Conservation (phyloP, 2,888 invertebrate genomes). For the Neoaliturus tenellus region DNA sequence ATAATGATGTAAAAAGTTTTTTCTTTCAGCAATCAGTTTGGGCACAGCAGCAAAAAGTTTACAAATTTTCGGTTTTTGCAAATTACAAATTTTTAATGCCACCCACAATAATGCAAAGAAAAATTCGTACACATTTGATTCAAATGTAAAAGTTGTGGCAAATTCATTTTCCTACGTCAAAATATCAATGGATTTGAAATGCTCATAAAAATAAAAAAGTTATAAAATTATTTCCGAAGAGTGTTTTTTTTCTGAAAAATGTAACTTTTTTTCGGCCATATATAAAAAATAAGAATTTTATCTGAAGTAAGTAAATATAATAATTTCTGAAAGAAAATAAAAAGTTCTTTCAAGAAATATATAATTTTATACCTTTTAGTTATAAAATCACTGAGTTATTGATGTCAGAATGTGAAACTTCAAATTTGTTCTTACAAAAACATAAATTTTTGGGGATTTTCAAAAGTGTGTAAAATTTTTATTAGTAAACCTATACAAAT, state of each 20-base stretch:
- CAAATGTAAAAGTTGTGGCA: no score
- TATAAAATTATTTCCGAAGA: not conserved
- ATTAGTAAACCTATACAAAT: not conserved
- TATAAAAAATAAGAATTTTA: not conserved
- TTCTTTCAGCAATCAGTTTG: no score
- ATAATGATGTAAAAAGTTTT: no score
- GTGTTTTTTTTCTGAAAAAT: not conserved
- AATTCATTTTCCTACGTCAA: no score
- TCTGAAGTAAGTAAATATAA: not conserved
- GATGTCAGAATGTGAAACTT: not conserved
- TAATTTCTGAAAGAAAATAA: not conserved
- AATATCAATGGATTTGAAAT: no score
- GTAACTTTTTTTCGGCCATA: not conserved
- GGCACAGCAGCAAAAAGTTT: no score
- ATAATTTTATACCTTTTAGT: not conserved
- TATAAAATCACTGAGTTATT: not conserved
- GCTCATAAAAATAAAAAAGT: not conserved
- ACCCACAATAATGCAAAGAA: no score
- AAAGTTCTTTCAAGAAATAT: not conserved
- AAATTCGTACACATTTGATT: no score
- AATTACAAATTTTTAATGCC: no score
- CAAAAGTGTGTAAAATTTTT: not conserved
- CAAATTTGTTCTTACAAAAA: not conserved
- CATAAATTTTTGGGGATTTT: not conserved
- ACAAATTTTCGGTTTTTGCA: no score